Evolutionary conservation across 2,797 vertebrate species (phyloP).

Genomic region (Zalophus californianus): DNA sequence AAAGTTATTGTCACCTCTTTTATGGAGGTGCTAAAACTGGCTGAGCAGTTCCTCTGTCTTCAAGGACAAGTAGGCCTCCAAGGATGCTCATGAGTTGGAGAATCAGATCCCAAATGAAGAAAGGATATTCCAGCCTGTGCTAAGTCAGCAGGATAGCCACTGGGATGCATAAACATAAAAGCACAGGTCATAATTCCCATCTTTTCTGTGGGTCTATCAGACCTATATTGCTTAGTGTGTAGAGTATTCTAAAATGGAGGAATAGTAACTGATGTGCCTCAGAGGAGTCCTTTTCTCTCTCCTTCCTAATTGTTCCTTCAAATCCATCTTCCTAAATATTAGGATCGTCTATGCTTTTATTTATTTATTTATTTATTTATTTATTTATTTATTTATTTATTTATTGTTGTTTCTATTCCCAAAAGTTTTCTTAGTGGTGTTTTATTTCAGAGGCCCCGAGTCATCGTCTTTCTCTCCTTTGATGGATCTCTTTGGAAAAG

Average conservation of each 20-base stretch:
- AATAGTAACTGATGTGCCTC: neutral
- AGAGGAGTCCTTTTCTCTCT: neutral
- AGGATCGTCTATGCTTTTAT: neutral
- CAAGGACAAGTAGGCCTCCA: neutral
- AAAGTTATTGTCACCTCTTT: neutral
- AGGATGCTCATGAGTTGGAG: slow-evolving; percentile 1
- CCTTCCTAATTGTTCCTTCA: neutral
- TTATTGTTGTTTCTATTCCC: neutral
- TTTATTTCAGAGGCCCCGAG: slow-evolving; percentile 51
- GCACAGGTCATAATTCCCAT: neutral
- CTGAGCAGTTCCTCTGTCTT: neutral
- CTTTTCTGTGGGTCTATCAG: neutral
- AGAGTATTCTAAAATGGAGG: neutral
- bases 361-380: slow-evolving; percentile 3
- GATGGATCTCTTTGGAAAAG: slow-evolving; percentile 24
- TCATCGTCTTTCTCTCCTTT: slow-evolving; percentile 6
- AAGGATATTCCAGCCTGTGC: neutral
- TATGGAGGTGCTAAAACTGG: neutral
- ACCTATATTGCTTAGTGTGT: neutral
- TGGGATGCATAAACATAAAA: neutral
- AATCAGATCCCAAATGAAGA: neutral
- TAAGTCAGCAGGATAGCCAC: neutral
- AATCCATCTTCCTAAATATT: neutral
- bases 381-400: neutral
- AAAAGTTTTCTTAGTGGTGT: slow-evolving; percentile 19